Conservation (phyloP, 2,797 vertebrate species). For the Lagocephalus sceleratus region DNA sequence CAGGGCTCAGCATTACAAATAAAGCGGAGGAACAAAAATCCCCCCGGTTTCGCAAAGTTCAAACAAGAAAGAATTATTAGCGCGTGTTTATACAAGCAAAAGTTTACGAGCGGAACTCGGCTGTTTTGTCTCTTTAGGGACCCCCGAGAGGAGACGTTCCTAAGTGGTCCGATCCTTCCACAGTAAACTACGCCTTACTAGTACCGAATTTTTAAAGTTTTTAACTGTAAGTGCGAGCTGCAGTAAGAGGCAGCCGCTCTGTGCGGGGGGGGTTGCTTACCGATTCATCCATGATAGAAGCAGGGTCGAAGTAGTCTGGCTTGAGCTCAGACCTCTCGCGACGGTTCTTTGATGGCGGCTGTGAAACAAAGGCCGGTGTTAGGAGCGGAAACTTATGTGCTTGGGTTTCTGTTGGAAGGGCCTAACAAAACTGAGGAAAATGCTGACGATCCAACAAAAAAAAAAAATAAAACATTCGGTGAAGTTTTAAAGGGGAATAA, state of each 20-base stretch:
- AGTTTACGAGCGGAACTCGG: no score
- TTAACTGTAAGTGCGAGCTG: background rate
- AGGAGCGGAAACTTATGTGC: constrained; percentile 4
- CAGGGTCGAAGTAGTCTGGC: constrained; percentile 99
- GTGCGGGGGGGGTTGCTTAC: constrained; percentile 71
- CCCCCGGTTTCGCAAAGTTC: no score
- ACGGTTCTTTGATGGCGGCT: constrained; percentile 98
- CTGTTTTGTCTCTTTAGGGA: no score
- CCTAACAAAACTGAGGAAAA: no score
- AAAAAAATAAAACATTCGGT: background rate
- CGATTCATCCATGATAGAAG: constrained; percentile 99
- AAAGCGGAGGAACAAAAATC: no score
- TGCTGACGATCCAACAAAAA: background rate
- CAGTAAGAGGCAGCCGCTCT: background rate
- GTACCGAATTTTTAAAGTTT: background rate
- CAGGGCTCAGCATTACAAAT: no score
- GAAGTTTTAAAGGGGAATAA: background rate
- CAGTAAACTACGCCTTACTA: background rate
- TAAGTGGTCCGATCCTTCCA: background rate
- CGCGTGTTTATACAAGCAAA: no score
- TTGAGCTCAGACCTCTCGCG: constrained; percentile 97
- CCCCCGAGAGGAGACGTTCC: no score
- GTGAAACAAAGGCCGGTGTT: constrained; percentile 30
- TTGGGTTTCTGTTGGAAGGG: no score
- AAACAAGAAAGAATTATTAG: no score